These are phyloP conservation scores for Scaptomyza hsui DNA, from an alignment of 1,140 invertebrate species.

Conservation along the genomic window DNA sequence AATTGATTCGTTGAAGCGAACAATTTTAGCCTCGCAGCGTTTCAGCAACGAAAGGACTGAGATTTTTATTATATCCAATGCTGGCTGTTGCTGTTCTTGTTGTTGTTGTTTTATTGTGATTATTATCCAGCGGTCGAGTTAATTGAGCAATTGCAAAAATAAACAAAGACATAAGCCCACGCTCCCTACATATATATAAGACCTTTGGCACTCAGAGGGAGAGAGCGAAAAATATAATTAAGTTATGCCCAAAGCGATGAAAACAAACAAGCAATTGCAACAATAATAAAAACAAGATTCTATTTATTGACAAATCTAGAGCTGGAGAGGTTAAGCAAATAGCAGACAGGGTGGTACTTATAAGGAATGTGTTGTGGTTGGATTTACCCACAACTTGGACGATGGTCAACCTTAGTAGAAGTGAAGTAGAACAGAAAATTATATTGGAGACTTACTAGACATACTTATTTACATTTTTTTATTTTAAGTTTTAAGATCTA, in stretches of 20 bases:
- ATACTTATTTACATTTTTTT: no score
- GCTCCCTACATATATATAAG: not conserved
- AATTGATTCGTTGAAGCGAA: constrained; percentile 14
- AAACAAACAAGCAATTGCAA: constrained; percentile 47
- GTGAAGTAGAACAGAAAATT: not conserved
- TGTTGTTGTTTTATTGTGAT: constrained; percentile 34
- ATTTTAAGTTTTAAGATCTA: no score
- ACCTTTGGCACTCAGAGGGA: constrained; percentile 22
- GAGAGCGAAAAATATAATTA: constrained; percentile 58
- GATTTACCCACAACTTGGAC: not conserved
- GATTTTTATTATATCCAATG: constrained; percentile 38
- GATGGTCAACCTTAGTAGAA: not conserved
- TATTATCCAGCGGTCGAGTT: constrained; percentile 60
- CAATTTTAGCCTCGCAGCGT: constrained; percentile 35
- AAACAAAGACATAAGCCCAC: constrained; percentile 42
- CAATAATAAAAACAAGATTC: constrained; percentile 26
- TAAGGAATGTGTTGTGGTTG: no score
- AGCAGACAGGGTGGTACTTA: not conserved
- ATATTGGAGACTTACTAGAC: no score
- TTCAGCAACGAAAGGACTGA: constrained; percentile 19
- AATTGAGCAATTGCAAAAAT: constrained; percentile 64
- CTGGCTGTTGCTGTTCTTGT: constrained; percentile 4
- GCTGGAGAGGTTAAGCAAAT: not conserved
- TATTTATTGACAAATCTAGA: constrained; percentile 7
- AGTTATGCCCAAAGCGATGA: constrained; percentile 44